These are phyloP conservation scores for Morone chrysops DNA, from an alignment of 2,113 vertebrate species.

Conservation along the genomic window DNA sequence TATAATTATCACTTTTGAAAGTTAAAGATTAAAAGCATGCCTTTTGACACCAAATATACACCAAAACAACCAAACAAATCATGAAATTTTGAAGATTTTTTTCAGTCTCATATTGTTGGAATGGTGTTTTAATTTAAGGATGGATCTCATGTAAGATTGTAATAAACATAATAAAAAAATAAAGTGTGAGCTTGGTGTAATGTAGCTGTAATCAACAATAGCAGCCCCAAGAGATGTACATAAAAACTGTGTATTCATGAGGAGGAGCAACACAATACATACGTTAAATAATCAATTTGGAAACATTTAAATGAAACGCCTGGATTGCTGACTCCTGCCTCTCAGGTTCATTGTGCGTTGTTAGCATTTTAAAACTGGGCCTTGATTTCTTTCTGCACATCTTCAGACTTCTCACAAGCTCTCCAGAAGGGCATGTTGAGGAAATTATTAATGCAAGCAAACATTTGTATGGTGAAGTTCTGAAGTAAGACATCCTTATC, in stretches of 20 bases:
- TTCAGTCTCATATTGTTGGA: neutral
- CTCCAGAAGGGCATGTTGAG: too few relatives aligned
- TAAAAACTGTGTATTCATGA: neutral
- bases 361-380: too few relatives aligned
- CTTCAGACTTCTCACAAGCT: neutral
- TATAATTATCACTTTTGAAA: neutral
- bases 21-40: too few relatives aligned
- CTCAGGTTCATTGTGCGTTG: neutral
- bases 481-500: neutral
- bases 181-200: neutral
- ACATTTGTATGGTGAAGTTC: neutral
- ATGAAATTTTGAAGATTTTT: too few relatives aligned
- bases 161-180: neutral
- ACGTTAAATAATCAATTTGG: neutral
- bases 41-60: too few relatives aligned
- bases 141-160: neutral
- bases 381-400: too few relatives aligned
- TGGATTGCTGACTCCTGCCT: neutral
- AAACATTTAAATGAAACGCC: neutral
- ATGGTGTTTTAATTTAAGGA: neutral
- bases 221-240: conserved; percentile 20
- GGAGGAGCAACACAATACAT: neutral
- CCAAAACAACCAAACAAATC: too few relatives aligned
- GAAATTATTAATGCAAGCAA: neutral
- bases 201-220: neutral